Percentiles rank a stretch among this genome's conserved stretches.
phyloP scores from a whole-genome alignment of 2,797 vertebrate species.

The Muscicapa comitata region DNA sequence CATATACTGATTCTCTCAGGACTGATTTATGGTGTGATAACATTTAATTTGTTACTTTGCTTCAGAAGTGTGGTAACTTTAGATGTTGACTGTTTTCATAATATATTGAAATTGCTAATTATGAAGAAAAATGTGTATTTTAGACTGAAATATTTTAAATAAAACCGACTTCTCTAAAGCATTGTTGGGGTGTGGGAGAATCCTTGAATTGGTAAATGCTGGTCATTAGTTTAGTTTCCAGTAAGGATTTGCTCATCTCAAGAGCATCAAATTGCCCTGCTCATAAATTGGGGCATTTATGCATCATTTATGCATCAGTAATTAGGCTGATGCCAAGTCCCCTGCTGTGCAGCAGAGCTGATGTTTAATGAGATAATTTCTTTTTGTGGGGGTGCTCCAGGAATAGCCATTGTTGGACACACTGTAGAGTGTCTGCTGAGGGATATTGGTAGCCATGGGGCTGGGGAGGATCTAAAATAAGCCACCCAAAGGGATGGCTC shows the following conservation, averaged over 20 bases:
- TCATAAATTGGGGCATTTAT: background rate
- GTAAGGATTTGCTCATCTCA: background rate
- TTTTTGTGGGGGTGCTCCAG: background rate
- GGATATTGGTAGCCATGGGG: background rate
- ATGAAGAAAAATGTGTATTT: background rate
- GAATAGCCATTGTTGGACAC: rapidly evolving
- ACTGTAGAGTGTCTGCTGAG: rapidly evolving
- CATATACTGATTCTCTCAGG: background rate
- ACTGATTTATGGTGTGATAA: background rate
- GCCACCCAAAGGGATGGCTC: background rate
- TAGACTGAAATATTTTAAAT: background rate
- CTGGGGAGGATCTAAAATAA: background rate
- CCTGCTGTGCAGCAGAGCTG: background rate
- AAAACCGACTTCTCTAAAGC: background rate
- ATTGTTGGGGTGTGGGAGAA: background rate
- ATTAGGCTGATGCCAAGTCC: background rate
- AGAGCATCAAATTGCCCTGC: background rate
- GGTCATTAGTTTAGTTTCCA: background rate
- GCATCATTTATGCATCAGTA: too few species aligned
- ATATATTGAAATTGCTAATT: background rate
- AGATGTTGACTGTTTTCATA: background rate
- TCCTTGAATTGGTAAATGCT: background rate
- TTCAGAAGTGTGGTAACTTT: background rate
- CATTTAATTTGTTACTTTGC: background rate
- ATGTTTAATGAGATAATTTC: background rate